Evolutionary conservation across 2,113 vertebrate genomes (phyloP).

Genomic region (Eubucco bourcierii): DNA sequence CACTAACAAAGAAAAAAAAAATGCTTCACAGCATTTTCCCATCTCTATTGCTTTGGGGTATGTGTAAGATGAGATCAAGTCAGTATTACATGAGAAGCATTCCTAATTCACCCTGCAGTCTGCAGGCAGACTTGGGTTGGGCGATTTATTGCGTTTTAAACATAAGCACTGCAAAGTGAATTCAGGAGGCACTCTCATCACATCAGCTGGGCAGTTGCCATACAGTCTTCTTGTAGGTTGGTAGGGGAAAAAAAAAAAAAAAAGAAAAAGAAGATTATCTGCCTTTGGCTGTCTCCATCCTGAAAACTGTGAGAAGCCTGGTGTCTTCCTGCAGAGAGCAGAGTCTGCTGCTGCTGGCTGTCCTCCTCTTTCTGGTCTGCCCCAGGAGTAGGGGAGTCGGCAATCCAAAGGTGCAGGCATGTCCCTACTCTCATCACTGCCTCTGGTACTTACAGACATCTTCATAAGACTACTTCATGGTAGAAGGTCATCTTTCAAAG

Average conservation of each 20-base stretch:
- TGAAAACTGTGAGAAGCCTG: background rate
- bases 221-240: background rate
- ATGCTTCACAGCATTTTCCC: conserved; percentile 63
- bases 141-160: conserved; percentile 21
- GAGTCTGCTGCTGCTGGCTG: background rate
- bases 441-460: background rate
- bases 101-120: conserved; percentile 44
- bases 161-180: background rate
- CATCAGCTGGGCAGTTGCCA: background rate
- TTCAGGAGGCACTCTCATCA: background rate
- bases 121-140: conserved; percentile 3
- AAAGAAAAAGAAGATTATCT: background rate
- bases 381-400: background rate
- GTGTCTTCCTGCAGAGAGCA: background rate
- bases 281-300: background rate
- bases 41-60: conserved; percentile 63
- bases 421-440: background rate
- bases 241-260: background rate
- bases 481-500: background rate
- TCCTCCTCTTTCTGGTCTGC: background rate
- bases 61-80: conserved; percentile 68
- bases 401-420: background rate
- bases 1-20: conserved; percentile 65
- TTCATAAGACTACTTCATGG: rapidly evolving
- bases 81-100: conserved; percentile 27